Conservation (phyloP, 2,113 vertebrate species). For the Phylloscopus trochiloides region DNA sequence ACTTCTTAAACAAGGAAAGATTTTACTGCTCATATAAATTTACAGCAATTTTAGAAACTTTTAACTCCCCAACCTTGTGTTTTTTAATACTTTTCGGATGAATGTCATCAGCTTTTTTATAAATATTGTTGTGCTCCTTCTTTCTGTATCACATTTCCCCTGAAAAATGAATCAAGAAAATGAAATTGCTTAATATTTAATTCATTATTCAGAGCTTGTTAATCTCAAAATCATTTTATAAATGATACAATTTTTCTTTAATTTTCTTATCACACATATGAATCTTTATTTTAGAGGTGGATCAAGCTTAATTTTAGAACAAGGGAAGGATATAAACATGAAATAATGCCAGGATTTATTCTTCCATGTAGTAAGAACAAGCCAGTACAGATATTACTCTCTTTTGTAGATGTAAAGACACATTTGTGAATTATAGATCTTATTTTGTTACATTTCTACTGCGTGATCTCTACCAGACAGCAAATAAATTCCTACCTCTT, state of each 20-base stretch:
- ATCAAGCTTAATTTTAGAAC: not conserved
- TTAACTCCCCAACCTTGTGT: rapidly evolving
- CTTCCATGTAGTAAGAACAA: not conserved
- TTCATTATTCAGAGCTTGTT: not conserved
- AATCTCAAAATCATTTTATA: not conserved
- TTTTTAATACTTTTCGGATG: not conserved
- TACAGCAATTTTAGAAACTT: not conserved
- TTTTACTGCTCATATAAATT: not conserved
- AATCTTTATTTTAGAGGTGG: not conserved
- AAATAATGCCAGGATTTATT: not conserved
- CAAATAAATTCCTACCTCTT: not conserved
- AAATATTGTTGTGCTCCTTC: not conserved
- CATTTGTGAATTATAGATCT: rapidly evolving
- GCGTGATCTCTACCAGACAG: not conserved
- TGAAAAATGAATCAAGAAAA: not conserved
- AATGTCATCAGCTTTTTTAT: not conserved
- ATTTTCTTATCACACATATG: not conserved
- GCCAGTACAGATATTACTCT: not conserved
- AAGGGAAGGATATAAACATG: not conserved
- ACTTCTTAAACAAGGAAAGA: not conserved
- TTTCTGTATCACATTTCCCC: conserved; percentile 36
- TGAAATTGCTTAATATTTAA: not conserved
- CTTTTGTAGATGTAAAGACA: not conserved
- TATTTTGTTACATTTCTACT: not conserved
- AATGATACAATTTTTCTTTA: not conserved